These are phyloP conservation scores for Tachuris rubrigastra DNA, from an alignment of 2,113 vertebrate species.

Conservation along the genomic window DNA sequence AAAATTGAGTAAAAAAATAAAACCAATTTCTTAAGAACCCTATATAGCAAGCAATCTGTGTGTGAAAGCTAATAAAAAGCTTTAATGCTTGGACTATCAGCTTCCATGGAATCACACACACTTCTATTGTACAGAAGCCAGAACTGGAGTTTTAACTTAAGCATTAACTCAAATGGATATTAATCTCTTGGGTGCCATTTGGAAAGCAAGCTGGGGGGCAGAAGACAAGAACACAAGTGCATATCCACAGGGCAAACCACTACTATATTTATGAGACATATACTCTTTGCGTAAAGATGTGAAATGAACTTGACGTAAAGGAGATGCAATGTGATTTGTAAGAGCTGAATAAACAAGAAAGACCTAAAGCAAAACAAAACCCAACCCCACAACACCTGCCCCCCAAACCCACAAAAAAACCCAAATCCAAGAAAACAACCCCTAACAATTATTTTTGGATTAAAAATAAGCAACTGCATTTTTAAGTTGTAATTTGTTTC, in stretches of 20 bases:
- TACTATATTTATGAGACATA: not conserved
- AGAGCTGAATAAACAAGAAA: not conserved
- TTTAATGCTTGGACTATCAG: not conserved
- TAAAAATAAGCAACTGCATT: not conserved
- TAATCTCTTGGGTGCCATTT: conserved; percentile 24
- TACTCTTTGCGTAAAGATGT: not conserved
- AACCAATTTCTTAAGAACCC: not conserved
- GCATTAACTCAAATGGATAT: conserved; percentile 26
- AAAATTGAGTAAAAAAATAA: not conserved
- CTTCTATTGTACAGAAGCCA: not conserved
- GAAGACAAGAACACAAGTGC: not conserved
- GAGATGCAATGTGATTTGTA: not conserved
- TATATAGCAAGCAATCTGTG: not conserved
- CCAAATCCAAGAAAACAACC: not conserved
- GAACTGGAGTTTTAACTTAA: conserved; percentile 10
- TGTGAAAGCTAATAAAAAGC: conserved; percentile 17
- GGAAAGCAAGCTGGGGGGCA: not conserved
- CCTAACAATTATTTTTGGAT: not conserved
- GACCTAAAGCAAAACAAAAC: not conserved
- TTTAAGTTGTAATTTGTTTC: not conserved
- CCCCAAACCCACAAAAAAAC: fast-evolving
- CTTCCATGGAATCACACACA: not conserved
- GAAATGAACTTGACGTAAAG: conserved; percentile 10
- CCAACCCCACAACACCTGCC: not conserved
- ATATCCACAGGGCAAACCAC: not conserved